Evolutionary conservation across 2,888 invertebrate species (phyloP), one percentile per base, ranked within the genome.

Genomic region (Drosophila acutilabella): DNA sequence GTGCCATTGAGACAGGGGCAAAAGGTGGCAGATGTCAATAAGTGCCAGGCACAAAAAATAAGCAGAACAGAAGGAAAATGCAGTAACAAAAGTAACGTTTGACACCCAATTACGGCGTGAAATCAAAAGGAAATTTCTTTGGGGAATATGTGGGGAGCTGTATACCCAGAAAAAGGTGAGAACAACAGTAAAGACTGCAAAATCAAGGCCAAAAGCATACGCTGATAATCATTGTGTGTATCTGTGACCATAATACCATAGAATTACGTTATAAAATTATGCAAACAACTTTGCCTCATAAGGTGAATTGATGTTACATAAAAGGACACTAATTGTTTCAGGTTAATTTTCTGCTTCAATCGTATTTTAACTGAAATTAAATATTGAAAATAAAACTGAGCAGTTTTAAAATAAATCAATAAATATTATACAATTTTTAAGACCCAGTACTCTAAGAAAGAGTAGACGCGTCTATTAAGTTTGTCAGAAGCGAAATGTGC

Each of bases 71-170:
- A 56, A 67, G 57, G 78, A 80, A 75, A 71, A 62, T 54, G 78
- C 65, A 69, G 81, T 66, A 84, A 81, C 88, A 87, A 87, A 78
- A 81, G 85, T 73, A 79, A 83, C 79, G 77, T 81, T 85, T 88
- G 85, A 85, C 85, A 85, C 89, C 89, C 88, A 85, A 85, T 88
- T 85, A 88, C 85, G 78, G 79, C 79, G 77, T 72, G 77, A 88
- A 88, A 86, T 85, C 85, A 88, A 85, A 88, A 79, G 81, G 77
- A 88, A 85, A 81, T 83, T 81, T 72, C 74, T 75, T 69, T 74
- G 70, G 80, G 74, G 78, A 85, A 68, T 78, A 61, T 62, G 40
- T 57, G 45, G 56, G 42, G 26, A 11, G 40, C 26, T 23, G 5
- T 57, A 45, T 23, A 40, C 41, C 23, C 45, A 50, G 36, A 16